A percentile compares a stretch with the other conserved stretches of the same genome.
phyloP scores from a whole-genome alignment of 2,113 vertebrate species.

The Siniperca knerii region DNA sequence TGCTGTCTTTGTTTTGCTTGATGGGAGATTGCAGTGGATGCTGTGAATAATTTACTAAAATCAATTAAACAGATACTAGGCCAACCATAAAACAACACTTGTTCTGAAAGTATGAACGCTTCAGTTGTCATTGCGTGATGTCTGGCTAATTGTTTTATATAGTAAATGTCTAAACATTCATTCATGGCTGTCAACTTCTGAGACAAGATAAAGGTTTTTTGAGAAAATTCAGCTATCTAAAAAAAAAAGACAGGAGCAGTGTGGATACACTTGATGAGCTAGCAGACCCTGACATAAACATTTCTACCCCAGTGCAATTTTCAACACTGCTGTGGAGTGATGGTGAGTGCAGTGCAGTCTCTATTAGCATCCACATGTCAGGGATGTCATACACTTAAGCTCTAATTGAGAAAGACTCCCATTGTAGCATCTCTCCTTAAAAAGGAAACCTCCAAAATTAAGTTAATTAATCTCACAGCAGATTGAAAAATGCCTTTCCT shows the following conservation, averaged over 20 bases:
- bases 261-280: constrained; percentile 4
- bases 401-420: constrained; percentile 54
- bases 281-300: constrained; percentile 19
- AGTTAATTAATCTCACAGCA: constrained; percentile 33
- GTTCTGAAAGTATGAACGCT: constrained; percentile 12
- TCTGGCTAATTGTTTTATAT: constrained; percentile 38
- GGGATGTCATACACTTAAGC: constrained; percentile 47
- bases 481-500: constrained; percentile 5
- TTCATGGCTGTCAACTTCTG: constrained; percentile 45
- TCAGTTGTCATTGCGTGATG: constrained; percentile 29
- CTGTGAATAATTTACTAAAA: constrained; percentile 51
- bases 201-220: constrained; percentile 22
- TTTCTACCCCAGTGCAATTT: constrained; percentile 42
- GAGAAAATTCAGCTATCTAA: neutral
- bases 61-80: constrained; percentile 29
- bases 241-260: neutral
- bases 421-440: neutral
- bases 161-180: constrained; percentile 31
- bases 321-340: constrained; percentile 19
- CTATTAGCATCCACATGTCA: constrained; percentile 54
- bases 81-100: constrained; percentile 12
- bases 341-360: neutral
- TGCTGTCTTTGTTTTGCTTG: constrained; percentile 28
- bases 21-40: constrained; percentile 1
- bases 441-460: constrained; percentile 14